Base-by-base conservation (phyloP, 2,888 invertebrate genomes). In the Leptodirus hochenwartii region DNA sequence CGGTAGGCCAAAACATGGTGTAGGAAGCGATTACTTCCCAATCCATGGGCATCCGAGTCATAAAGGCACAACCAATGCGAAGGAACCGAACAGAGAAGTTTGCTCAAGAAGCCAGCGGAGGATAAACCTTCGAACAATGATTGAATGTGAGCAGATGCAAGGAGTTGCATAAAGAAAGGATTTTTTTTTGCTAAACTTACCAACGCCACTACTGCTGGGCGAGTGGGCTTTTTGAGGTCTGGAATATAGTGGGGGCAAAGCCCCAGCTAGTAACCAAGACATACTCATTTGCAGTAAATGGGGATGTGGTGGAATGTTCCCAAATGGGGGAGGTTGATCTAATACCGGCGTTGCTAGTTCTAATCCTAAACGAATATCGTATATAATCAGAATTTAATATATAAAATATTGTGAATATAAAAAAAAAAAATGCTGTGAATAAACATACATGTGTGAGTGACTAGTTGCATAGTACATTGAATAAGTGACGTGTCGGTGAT, bases 31-130 rank as follows among this genome's bases (percentile, higher is more conserved):
- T 88, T 90, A 32, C 77, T 68, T 15, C 87, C 88, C n/a, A 78
- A 58, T 0, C 90, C 91, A 56, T 87, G 81, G 35, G 80, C 73
- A 43, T 73, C 69, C 31, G 84, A 80, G 45, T 76, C 71, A 59
- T 90, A 91, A 29, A 91, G 58, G 35, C 78, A 61, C 30, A 72
- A 68, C 90, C 90, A 91, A 55, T 84, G 82, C 32, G 77, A 76
- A 2, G 76, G 76, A 42, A 74, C 61, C 40, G 70, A 62, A 41
- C 71, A 72, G 31, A 68, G 56, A 12, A 74, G 54, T 34, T 71
- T 68, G 32, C n/a, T 20, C n/a, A 20, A 20, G n/a, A 8, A 8
- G 6, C n/a, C 20, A 20, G n/a, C n/a, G 20, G 20, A 20, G n/a
- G n/a, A 20, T 20, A 20, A 20, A 20, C n/a, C n/a, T 8, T 20